Percentiles rank a stretch among this genome's conserved stretches.
These are phyloP conservation scores for Oncorhynchus kisutch DNA, from an alignment of 2,113 vertebrate species.

Conservation along the genomic window DNA sequence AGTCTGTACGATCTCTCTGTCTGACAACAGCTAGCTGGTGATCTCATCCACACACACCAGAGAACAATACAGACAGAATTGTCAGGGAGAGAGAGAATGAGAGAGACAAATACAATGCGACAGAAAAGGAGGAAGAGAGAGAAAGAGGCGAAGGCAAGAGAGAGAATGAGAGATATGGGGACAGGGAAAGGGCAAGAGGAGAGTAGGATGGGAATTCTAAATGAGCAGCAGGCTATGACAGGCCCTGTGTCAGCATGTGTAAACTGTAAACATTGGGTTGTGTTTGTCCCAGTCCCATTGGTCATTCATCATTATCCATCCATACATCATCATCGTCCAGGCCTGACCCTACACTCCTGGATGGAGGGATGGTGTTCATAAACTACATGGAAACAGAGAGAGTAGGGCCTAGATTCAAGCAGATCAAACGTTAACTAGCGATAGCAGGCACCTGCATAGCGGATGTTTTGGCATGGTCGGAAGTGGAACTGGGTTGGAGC, in stretches of 20 bases:
- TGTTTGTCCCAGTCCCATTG: slow-evolving; percentile 19
- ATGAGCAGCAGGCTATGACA: slow-evolving; percentile 15
- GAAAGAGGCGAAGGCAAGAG: background rate
- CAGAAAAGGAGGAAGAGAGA: slow-evolving; percentile 18
- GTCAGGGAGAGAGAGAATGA: background rate
- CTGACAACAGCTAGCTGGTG: background rate
- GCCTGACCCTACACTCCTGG: background rate
- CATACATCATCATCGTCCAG: slow-evolving; percentile 1
- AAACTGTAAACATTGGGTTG: slow-evolving; percentile 39
- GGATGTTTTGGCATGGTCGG: too few relatives aligned
- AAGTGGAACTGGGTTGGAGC: too few relatives aligned
- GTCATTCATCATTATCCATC: slow-evolving; percentile 26
- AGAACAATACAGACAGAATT: background rate
- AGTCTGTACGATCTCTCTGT: too few relatives aligned
- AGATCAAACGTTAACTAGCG: too few relatives aligned
- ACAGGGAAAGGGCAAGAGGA: slow-evolving; percentile 1
- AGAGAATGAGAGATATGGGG: too few relatives aligned
- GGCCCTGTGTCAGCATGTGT: slow-evolving; percentile 24
- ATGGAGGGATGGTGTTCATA: background rate
- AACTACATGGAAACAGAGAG: background rate
- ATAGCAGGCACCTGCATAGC: too few relatives aligned
- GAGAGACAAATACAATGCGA: background rate
- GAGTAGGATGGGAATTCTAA: background rate
- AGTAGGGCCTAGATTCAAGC: too few relatives aligned
- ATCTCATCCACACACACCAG: background rate